These are phyloP conservation scores for Drosophila seguyi DNA, from an alignment of 1,140 invertebrate genomes.

Conservation along the genomic window DNA sequence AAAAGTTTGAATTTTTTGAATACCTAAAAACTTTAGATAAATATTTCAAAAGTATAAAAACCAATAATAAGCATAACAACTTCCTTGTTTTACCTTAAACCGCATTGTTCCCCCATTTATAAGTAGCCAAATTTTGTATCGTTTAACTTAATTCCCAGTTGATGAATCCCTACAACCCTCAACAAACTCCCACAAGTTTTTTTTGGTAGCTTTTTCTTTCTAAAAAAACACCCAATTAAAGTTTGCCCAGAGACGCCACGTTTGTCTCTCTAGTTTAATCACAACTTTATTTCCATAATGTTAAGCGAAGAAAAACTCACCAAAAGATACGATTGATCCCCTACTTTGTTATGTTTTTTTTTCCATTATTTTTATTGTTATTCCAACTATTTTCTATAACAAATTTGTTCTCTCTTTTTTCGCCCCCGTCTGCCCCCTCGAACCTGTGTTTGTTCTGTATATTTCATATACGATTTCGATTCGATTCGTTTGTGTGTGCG, in stretches of 20 bases:
- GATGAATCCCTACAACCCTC: conserved; percentile 9
- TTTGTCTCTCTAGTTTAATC: conserved; percentile 35
- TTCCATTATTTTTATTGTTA: conserved; percentile 21
- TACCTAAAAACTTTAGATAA: background rate
- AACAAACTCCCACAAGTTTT: conserved; percentile 23
- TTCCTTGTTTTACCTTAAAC: background rate
- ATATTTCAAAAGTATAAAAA: background rate
- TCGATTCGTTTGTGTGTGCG: conserved; percentile 65
- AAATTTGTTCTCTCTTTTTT: conserved; percentile 46
- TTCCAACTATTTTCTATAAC: conserved; percentile 45
- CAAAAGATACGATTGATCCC: conserved; percentile 21
- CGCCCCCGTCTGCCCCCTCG: conserved; percentile 18
- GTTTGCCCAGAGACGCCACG: conserved; percentile 20
- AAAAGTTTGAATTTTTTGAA: background rate
- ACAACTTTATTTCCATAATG: conserved; percentile 24
- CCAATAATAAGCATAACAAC: background rate
- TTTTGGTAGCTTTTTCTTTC: conserved; percentile 34
- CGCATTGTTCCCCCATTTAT: background rate
- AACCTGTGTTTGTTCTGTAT: conserved; percentile 50
- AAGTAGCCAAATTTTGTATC: conserved; percentile 30
- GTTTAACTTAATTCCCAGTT: conserved; percentile 46
- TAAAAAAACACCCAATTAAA: conserved; percentile 12
- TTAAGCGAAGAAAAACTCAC: conserved; percentile 39
- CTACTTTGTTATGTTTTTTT: conserved; percentile 10
- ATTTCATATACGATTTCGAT: conserved; percentile 51